These are phyloP conservation scores for Crioceris asparagi DNA, from an alignment of 2,888 invertebrate species.

Conservation along the genomic window DNA sequence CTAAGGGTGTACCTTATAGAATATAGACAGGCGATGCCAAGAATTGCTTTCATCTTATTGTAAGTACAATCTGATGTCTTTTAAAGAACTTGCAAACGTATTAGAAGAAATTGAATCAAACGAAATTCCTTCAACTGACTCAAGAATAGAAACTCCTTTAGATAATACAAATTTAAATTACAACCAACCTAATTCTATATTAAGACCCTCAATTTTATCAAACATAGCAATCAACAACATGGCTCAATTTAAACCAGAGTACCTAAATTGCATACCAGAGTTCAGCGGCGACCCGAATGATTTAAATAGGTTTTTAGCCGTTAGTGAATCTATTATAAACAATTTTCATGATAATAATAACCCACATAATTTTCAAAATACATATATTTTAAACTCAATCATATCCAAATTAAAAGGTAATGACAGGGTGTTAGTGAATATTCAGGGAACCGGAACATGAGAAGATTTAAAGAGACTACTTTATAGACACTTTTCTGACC, in stretches of 20 bases:
- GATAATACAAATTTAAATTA: too few species aligned
- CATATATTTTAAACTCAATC: slow-evolving; percentile 10
- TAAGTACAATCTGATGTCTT: too few species aligned
- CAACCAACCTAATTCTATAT: too few species aligned
- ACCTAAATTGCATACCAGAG: slow-evolving; percentile 7
- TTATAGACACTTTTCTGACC: slow-evolving; percentile 13
- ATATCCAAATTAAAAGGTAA: slow-evolving; percentile 9
- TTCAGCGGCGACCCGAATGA: slow-evolving; percentile 9
- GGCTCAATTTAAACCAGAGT: slow-evolving; percentile 8
- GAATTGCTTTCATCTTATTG: too few species aligned
- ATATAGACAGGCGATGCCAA: too few species aligned
- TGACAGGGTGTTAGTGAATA: slow-evolving; percentile 9
- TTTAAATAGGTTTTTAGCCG: slow-evolving; percentile 1
- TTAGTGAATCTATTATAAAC: slow-evolving; percentile 4
- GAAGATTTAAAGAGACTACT: slow-evolving; percentile 5
- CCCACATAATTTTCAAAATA: slow-evolving; percentile 11
- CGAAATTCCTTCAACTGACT: too few species aligned
- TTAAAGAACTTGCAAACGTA: too few species aligned
- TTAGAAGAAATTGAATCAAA: too few species aligned
- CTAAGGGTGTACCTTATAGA: too few species aligned
- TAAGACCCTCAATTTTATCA: not conserved
- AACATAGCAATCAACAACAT: not conserved
- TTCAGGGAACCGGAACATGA: slow-evolving; percentile 8
- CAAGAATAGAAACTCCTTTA: too few species aligned
- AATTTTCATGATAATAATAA: slow-evolving; percentile 8